These are phyloP conservation scores for Machimus atricapillus DNA, from an alignment of 2,888 invertebrate genomes.

Conservation along the genomic window DNA sequence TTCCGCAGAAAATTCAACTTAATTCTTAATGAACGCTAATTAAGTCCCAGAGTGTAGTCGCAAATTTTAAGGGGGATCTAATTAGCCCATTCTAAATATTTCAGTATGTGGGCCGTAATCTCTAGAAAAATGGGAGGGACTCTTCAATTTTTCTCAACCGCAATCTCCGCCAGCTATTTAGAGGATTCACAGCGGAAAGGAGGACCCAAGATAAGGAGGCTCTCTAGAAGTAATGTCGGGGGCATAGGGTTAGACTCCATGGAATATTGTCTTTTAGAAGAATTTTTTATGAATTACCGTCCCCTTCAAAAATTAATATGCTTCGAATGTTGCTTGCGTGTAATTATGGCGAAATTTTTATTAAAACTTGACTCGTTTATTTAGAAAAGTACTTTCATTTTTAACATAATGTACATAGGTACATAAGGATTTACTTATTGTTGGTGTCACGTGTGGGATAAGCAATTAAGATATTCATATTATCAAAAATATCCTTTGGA, in stretches of 20 bases:
- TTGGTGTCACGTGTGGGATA: not conserved
- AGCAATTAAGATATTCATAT: not conserved
- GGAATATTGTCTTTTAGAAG: not conserved
- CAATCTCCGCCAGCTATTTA: not conserved
- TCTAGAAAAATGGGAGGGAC: not conserved
- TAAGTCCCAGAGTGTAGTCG: not conserved
- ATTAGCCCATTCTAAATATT: constrained; percentile 27
- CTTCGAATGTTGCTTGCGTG: not conserved
- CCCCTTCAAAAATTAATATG: not conserved
- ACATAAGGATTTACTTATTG: not conserved
- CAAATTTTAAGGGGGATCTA: constrained; percentile 26
- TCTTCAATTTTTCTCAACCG: not conserved
- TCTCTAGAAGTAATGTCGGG: not conserved
- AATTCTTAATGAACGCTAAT: constrained; percentile 33
- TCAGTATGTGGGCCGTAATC: not conserved
- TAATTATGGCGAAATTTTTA: not conserved
- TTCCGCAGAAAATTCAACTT: not conserved
- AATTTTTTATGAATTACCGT: not conserved
- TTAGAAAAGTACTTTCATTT: too few relatives aligned
- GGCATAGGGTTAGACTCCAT: not conserved
- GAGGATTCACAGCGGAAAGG: not conserved
- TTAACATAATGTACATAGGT: too few relatives aligned
- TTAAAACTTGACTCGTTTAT: too few relatives aligned
- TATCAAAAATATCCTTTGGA: not conserved
- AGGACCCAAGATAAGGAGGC: not conserved